These are phyloP conservation scores for Phoeniculus purpureus DNA, from an alignment of 2,797 vertebrate genomes.

Conservation along the genomic window DNA sequence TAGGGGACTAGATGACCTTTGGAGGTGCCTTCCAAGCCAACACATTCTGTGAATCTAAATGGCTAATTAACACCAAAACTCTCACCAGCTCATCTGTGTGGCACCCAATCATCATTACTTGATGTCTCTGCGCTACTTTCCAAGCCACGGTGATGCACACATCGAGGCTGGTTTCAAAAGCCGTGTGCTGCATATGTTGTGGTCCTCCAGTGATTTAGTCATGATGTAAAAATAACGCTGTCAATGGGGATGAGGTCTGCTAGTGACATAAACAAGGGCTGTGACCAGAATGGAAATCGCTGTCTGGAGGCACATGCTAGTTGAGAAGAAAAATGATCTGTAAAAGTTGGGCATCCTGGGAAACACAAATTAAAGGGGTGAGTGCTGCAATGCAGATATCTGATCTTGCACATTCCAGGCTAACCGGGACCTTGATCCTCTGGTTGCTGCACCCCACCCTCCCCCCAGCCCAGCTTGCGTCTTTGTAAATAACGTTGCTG, in stretches of 20 bases:
- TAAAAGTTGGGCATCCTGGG: neutral
- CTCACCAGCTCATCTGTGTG: neutral
- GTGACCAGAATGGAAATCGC: neutral
- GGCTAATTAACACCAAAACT: neutral
- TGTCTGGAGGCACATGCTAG: neutral
- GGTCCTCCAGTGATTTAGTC: neutral
- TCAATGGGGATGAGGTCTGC: neutral
- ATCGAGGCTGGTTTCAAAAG: neutral
- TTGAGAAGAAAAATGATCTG: neutral
- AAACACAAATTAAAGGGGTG: neutral
- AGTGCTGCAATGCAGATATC: slow-evolving; percentile 31
- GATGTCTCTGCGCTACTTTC: neutral
- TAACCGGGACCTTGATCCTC: slow-evolving; percentile 33
- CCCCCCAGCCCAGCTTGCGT: neutral
- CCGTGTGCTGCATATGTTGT: neutral
- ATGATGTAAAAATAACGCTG: slow-evolving; percentile 21
- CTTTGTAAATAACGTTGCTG: slow-evolving; percentile 64
- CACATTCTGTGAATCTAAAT: neutral
- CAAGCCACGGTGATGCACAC: neutral
- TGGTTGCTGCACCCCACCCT: neutral
- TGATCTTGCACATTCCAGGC: slow-evolving; percentile 44
- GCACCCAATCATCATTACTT: neutral
- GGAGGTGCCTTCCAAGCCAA: too few species aligned
- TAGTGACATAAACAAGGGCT: slow-evolving; percentile 5
- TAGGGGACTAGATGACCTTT: too few species aligned